These are phyloP conservation scores for Caenorhabditis sulstoni DNA, from an alignment of 2,888 invertebrate genomes.

Conservation along the genomic window DNA sequence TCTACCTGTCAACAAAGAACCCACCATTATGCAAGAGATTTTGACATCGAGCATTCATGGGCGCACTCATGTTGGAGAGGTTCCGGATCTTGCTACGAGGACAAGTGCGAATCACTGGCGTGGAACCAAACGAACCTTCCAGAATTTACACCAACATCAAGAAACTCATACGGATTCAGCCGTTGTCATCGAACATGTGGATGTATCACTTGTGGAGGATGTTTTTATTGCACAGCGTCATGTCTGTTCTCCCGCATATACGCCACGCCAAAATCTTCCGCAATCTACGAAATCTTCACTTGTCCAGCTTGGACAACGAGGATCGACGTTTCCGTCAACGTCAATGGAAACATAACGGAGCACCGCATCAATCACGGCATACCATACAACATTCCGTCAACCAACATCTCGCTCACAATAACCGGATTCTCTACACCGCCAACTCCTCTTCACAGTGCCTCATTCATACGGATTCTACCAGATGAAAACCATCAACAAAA, in stretches of 20 bases:
- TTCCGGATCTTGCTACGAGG: conserved; percentile 3
- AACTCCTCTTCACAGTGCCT: not conserved
- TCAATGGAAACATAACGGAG: not conserved
- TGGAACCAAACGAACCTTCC: conserved; percentile 4
- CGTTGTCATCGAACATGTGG: conserved; percentile 12
- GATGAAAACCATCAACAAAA: too few species aligned
- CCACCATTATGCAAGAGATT: conserved; percentile 9
- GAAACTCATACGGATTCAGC: conserved; percentile 18
- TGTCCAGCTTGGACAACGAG: conserved; percentile 21
- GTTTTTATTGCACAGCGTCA: conserved; percentile 8
- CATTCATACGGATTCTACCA: not conserved
- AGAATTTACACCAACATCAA: conserved; percentile 7
- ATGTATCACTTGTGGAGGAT: conserved; percentile 18
- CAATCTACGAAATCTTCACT: conserved; percentile 9
- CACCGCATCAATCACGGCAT: not conserved
- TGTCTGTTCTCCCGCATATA: conserved; percentile 30
- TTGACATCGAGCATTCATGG: not conserved
- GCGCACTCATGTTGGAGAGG: conserved; percentile 8
- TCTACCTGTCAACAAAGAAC: not conserved
- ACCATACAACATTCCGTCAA: not conserved
- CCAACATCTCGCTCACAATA: not conserved
- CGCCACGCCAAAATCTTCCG: conserved; percentile 11
- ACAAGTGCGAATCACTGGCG: not conserved
- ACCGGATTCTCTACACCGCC: conserved; percentile 1
- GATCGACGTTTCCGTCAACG: not conserved